phyloP scores from a whole-genome alignment of 2,797 vertebrate genomes.

The Sitta carolinensis region DNA sequence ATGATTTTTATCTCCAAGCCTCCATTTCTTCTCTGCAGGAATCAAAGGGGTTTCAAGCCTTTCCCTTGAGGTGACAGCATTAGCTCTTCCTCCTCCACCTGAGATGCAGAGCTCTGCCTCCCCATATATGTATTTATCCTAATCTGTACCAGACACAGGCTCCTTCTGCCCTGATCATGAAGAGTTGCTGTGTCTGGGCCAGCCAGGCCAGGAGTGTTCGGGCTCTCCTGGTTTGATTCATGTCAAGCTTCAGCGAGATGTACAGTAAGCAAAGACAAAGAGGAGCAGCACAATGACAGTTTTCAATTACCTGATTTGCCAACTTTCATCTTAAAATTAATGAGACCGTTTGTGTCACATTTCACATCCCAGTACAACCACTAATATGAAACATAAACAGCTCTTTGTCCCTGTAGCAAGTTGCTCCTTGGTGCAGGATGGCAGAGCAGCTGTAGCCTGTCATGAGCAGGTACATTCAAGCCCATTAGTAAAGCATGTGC shows the following conservation, averaged over 20 bases:
- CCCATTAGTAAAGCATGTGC: fast-evolving
- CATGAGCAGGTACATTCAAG: not conserved
- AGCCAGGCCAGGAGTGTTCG: not conserved
- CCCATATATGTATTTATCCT: not conserved
- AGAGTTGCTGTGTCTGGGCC: not conserved
- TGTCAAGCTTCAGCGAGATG: not conserved
- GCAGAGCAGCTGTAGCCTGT: not conserved
- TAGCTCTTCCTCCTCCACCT: constrained; percentile 15
- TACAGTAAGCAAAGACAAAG: not conserved
- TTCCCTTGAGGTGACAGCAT: constrained; percentile 25
- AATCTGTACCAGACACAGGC: not conserved
- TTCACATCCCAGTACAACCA: not conserved
- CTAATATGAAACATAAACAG: not conserved
- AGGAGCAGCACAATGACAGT: not conserved
- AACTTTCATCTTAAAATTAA: not conserved
- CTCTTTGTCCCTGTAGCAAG: not conserved
- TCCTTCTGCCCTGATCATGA: not conserved
- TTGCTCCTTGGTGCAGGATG: not conserved
- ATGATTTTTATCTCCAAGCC: constrained; percentile 54
- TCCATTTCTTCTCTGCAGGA: constrained; percentile 20
- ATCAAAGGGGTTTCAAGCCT: constrained; percentile 43
- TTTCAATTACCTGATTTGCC: not conserved
- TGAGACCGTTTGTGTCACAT: not conserved
- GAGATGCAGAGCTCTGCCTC: not conserved
- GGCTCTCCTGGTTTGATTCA: not conserved